Percentiles rank a stretch among this genome's conserved stretches.
Conservation (phyloP, 2,888 invertebrate species). For the Hydrotaea cyrtoneurina region DNA sequence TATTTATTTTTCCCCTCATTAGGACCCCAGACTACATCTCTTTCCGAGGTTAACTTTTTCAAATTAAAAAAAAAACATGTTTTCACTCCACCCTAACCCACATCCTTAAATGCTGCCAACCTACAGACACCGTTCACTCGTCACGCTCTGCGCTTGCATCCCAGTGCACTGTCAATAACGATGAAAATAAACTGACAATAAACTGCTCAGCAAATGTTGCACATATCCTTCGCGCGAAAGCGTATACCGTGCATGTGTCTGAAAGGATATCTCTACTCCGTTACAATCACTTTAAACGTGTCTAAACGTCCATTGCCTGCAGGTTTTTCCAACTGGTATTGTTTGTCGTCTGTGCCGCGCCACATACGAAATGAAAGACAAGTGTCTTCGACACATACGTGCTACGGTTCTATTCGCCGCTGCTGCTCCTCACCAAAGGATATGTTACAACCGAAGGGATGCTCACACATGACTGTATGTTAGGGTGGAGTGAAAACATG, state of each 20-base stretch:
- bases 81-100: not conserved
- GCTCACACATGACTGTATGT: not conserved
- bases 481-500: no score
- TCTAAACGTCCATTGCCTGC: slow-evolving; percentile 33
- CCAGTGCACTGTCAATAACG: not conserved
- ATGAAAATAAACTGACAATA: slow-evolving; percentile 26
- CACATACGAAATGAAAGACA: no score
- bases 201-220: not conserved
- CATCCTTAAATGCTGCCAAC: not conserved
- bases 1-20: no score
- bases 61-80: no score
- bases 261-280: not conserved
- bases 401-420: no score
- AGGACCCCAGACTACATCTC: no score
- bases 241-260: not conserved
- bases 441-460: not conserved
- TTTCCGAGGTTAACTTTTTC: no score
- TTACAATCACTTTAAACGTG: slow-evolving; percentile 22
- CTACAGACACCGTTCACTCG: not conserved
- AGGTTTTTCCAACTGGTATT: not conserved
- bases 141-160: not conserved
- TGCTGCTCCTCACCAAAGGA: no score
- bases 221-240: not conserved
- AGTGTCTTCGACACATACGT: no score
- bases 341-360: not conserved